Percentiles rank a stretch among this genome's conserved stretches.
Evolutionary conservation across 1,140 invertebrate species (phyloP).

Genomic region (Drosophila cardini): DNA sequence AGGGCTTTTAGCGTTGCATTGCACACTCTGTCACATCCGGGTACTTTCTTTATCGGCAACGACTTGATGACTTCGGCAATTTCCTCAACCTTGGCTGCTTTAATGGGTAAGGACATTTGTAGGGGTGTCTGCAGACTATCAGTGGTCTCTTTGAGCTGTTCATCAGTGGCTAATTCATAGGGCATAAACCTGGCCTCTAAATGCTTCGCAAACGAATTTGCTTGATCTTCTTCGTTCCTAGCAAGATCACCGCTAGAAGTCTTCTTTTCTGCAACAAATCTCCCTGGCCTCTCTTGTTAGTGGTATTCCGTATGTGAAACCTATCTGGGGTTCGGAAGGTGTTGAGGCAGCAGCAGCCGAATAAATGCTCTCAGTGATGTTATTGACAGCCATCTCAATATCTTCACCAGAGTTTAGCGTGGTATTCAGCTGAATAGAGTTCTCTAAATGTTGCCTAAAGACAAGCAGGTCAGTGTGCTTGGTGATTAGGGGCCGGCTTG

Average conservation of each 20-base stretch:
- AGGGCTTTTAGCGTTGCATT: neutral
- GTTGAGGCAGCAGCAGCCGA: conserved; percentile 2
- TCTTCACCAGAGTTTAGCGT: conserved; percentile 7
- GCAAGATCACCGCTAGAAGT: neutral
- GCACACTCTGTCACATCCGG: neutral
- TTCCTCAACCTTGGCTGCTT: neutral
- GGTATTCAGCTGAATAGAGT: neutral
- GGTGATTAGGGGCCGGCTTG: conserved; percentile 3
- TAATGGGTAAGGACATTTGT: conserved; percentile 6
- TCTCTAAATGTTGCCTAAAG: conserved; percentile 1
- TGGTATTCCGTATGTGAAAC: neutral
- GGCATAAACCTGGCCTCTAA: conserved; percentile 5
- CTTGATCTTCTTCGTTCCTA: conserved; percentile 9
- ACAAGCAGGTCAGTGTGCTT: neutral
- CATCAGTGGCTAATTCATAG: neutral
- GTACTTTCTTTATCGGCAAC: neutral
- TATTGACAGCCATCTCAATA: conserved; percentile 1
- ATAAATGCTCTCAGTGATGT: conserved; percentile 4
- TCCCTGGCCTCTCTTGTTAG: conserved; percentile 13
- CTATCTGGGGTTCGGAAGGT: neutral
- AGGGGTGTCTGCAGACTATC: neutral
- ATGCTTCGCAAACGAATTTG: conserved; percentile 4
- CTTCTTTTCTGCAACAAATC: neutral
- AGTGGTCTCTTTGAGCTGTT: conserved; percentile 3
- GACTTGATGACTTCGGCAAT: neutral